Evolutionary conservation across 2,797 vertebrate species (phyloP).

Genomic region (Lepilemur septentrionalis): DNA sequence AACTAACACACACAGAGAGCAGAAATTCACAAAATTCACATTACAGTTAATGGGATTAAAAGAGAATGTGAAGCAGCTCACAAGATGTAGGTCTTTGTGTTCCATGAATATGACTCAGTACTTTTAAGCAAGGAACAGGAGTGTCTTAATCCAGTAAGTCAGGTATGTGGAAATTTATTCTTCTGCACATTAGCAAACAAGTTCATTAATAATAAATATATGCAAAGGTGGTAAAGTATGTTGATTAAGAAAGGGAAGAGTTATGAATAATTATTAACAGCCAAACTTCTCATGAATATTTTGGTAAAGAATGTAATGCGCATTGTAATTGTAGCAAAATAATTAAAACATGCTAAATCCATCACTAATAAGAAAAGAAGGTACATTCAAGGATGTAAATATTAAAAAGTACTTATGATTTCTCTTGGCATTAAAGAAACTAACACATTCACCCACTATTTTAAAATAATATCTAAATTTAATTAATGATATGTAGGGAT

Average conservation of each 20-base stretch:
- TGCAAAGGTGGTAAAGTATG: not conserved
- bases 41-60: not conserved
- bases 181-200: not conserved
- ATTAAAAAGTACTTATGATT: not conserved
- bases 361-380: not conserved
- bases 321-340: not conserved
- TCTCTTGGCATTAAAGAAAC: not conserved
- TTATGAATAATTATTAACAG: not conserved
- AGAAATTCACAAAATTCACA: not conserved
- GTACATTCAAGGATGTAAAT: not conserved
- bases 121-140: not conserved
- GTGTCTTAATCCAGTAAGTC: not conserved
- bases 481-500: not conserved
- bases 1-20: not conserved
- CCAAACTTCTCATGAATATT: not conserved
- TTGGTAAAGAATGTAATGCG: not conserved
- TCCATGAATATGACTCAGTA: not conserved
- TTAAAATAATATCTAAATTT: not conserved
- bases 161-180: not conserved
- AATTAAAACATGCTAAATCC: not conserved
- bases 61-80: not conserved
- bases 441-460: not conserved
- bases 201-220: not conserved
- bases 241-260: not conserved
- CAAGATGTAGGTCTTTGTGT: not conserved